phyloP scores from a whole-genome alignment of 1,140 invertebrate genomes.

The Cyrtorhinus lividipennis region DNA sequence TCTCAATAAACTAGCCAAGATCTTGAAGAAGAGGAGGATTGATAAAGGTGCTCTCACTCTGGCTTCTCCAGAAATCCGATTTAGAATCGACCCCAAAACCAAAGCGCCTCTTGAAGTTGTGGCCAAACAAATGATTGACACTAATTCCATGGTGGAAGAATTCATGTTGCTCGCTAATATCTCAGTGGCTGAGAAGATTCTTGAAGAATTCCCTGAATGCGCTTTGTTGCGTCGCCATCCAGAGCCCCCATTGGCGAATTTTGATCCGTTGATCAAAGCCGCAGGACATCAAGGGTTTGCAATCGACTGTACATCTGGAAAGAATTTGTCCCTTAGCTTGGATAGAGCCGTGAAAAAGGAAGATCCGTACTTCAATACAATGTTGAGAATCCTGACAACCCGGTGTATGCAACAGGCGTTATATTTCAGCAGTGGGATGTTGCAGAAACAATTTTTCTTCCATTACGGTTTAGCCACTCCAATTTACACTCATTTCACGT shows the following conservation, averaged over 20 bases:
- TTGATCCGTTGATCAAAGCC: conserved; percentile 76
- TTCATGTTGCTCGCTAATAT: conserved; percentile 96
- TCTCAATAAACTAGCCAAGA: conserved; percentile 79
- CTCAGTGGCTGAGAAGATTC: conserved; percentile 72
- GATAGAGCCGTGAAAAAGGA: conserved; percentile 56
- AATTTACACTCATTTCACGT: conserved; percentile 94
- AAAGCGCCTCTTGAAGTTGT: conserved; percentile 89
- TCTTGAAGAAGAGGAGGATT: conserved; percentile 68
- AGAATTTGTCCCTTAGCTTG: conserved; percentile 65
- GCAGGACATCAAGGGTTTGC: conserved; percentile 60
- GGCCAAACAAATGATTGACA: conserved; percentile 76
- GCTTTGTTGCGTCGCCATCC: conserved; percentile 85
- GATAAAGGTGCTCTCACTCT: conserved; percentile 83
- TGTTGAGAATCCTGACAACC: conserved; percentile 89
- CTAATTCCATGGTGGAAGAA: conserved; percentile 96
- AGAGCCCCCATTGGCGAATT: conserved; percentile 67
- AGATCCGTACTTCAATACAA: conserved; percentile 80
- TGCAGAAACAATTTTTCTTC: conserved; percentile 60
- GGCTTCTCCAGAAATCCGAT: conserved; percentile 84
- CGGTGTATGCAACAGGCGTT: conserved; percentile 98
- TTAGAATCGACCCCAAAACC: conserved; percentile 85
- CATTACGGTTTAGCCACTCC: conserved; percentile 86
- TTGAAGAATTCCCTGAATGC: conserved; percentile 75
- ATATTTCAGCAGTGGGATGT: conserved; percentile 89
- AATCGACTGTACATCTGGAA: conserved; percentile 51